phyloP scores from a whole-genome alignment of 2,888 invertebrate genomes.

The Apamea crenata region DNA sequence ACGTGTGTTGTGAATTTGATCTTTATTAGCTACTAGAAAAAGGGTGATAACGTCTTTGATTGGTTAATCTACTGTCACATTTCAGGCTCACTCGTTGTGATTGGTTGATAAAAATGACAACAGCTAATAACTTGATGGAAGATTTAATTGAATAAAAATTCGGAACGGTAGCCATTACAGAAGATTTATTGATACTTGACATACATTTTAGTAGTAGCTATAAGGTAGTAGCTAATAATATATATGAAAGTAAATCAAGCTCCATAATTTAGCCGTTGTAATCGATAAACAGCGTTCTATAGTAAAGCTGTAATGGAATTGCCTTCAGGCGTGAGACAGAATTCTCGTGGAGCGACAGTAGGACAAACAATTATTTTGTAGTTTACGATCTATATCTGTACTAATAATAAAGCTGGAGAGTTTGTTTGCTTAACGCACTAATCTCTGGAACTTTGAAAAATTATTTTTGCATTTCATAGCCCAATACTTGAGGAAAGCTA shows the following conservation, averaged over 20 bases:
- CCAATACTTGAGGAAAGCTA: no score
- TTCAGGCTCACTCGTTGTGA: neutral
- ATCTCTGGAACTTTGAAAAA: no score
- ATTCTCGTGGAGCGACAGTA: conserved; percentile 1
- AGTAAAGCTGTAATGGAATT: neutral
- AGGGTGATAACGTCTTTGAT: neutral
- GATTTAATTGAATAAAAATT: neutral
- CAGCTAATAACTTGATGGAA: neutral
- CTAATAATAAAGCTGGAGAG: no score
- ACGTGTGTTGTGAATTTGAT: neutral
- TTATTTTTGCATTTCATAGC: no score
- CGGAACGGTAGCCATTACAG: no score
- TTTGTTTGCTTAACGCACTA: no score
- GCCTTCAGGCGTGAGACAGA: conserved; percentile 16
- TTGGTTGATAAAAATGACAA: neutral
- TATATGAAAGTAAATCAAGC: conserved; percentile 27
- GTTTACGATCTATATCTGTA: neutral
- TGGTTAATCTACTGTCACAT: conserved; percentile 1
- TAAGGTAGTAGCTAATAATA: neutral
- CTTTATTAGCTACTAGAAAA: neutral
- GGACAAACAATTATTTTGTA: neutral
- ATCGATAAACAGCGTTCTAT: neutral
- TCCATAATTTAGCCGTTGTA: neutral
- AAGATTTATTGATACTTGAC: neutral
- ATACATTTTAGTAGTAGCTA: neutral